phyloP scores from a whole-genome alignment of 1,140 invertebrate species.

The Elymnias hypermnestra region DNA sequence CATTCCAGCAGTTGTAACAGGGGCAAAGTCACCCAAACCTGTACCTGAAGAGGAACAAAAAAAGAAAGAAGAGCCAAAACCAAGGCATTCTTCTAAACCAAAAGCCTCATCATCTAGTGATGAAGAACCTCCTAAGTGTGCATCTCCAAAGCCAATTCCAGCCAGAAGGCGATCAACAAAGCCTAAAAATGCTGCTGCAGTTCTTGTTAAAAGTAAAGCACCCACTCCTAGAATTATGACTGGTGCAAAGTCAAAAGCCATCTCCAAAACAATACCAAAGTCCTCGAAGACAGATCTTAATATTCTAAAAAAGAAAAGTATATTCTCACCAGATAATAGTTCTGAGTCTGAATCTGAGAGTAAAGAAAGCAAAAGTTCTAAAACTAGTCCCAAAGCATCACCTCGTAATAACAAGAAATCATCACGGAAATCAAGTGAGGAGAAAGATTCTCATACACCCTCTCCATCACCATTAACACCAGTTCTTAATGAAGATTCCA shows the following conservation, averaged over 20 bases:
- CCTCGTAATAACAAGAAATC: conserved; percentile 43
- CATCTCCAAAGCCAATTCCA: conserved; percentile 46
- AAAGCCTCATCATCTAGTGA: conserved; percentile 68
- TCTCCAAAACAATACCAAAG: conserved; percentile 59
- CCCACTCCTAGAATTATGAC: conserved; percentile 34
- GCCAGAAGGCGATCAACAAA: conserved; percentile 61
- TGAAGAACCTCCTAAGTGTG: conserved; percentile 52
- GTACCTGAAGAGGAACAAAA: conserved; percentile 62
- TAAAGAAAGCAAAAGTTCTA: conserved; percentile 44
- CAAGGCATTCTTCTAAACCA: conserved; percentile 41
- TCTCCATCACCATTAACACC: conserved; percentile 30
- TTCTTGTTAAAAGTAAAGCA: conserved; percentile 48
- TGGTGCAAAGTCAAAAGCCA: conserved; percentile 50
- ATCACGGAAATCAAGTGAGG: conserved; percentile 53
- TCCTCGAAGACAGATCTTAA: conserved; percentile 63
- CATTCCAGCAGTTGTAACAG: conserved; percentile 31
- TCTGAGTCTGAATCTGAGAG: conserved; percentile 82
- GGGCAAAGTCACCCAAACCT: conserved; percentile 51
- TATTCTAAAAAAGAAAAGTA: conserved; percentile 84
- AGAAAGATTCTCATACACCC: conserved; percentile 43
- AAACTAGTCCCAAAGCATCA: conserved; percentile 46
- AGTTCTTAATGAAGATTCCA: conserved; percentile 65
- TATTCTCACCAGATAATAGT: conserved; percentile 89
- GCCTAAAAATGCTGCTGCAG: conserved; percentile 50
- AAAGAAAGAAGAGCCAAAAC: conserved; percentile 74